Evolutionary conservation across 2,888 invertebrate genomes (phyloP), one percentile per base, ranked within the genome.

Genomic region (Ectropis crepuscularia): DNA sequence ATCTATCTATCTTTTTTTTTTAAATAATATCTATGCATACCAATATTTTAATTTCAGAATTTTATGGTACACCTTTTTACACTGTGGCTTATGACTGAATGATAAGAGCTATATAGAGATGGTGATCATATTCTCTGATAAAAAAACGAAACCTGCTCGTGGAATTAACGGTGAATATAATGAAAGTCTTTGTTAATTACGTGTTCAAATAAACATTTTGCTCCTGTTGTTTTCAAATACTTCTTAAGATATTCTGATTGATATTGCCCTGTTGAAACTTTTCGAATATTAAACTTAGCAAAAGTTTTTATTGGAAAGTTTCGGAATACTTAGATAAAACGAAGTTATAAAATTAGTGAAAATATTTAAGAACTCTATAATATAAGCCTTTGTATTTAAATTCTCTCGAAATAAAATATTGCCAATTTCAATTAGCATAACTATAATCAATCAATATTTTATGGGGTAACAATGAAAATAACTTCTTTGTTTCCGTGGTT

Each of bases 211-310:
- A 64, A 65, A 65, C 63, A 58, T 65, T 57, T 55, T 43, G n/a
- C 43, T 53, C 38, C 47, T 63, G 58, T 69, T 51, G 53, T 61
- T 74, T 57, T n/a, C 37, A 63, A 60, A 65, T 66, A 68, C 63
- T 71, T 50, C 54, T 66, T 65, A 66, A 61, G 37, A 71, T 64
- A 67, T 74, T 74, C 67, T 70, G 67, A 74, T 76, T 74, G 70
- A 67, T 65, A 68, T 70, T 62, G 67, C 59, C 54, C 59, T 53
- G 57, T 49, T 48, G 62, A 65, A 77, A 73, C 67, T 75, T 76
- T 61, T 50, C 71, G 73, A 77, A 78, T 76, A 75, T 77, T 77
- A 58, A 72, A 69, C 68, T 71, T 67, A 70, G 67, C 72, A 70
- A 70, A 67, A 77, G 73, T 72, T 79, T 77, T 67, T 51, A 46